Evolutionary conservation across 2,113 vertebrate species (phyloP).

Genomic region (Amphiprion percula): DNA sequence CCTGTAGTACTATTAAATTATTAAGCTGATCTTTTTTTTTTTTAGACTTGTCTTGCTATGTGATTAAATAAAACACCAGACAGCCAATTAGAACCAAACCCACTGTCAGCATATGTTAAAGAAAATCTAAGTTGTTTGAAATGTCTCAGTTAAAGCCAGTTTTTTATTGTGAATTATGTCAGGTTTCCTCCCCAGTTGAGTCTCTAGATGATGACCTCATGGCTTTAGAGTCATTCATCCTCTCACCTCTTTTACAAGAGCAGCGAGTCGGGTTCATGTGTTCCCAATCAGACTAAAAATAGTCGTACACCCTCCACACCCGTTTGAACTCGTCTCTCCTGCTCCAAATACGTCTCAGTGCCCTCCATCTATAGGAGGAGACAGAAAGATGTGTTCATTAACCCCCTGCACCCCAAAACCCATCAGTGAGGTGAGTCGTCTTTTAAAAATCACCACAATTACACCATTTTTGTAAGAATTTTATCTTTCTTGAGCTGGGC

Average conservation of each 20-base stretch:
- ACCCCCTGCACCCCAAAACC: neutral
- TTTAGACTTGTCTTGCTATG: neutral
- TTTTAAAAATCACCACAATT: no score
- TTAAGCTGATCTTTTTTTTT: neutral
- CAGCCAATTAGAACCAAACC: no score
- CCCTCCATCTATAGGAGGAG: neutral
- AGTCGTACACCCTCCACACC: slow-evolving; percentile 17
- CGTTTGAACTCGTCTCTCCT: slow-evolving; percentile 9
- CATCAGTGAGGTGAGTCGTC: no score
- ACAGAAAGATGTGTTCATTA: neutral
- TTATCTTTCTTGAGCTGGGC: no score
- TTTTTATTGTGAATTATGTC: no score
- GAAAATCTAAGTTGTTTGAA: no score
- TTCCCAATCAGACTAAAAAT: slow-evolving; percentile 62
- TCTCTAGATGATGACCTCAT: slow-evolving; percentile 56
- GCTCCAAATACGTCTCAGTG: slow-evolving; percentile 10
- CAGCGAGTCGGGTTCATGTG: slow-evolving; percentile 32
- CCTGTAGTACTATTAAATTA: neutral
- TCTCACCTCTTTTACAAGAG: slow-evolving; percentile 57
- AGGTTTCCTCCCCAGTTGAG: neutral
- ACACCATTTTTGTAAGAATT: no score
- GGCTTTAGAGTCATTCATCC: slow-evolving; percentile 43
- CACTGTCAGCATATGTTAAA: no score
- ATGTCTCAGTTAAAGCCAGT: no score
- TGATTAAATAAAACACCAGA: neutral